Conservation (phyloP, 2,888 invertebrate species). For the Ctenicera cuprea region DNA sequence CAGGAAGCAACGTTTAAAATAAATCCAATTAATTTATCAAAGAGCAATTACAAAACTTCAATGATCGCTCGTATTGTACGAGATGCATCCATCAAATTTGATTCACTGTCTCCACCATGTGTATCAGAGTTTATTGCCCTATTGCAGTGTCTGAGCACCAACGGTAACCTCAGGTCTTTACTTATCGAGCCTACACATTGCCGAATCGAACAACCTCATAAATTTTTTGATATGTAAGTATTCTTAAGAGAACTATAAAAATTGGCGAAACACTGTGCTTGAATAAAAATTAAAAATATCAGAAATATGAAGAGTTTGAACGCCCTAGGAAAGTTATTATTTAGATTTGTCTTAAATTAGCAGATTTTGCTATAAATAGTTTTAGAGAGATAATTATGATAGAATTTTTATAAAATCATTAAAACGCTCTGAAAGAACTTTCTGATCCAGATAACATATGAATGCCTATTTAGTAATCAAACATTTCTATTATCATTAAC, state of each 20-base stretch:
- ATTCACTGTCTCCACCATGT: slow-evolving; percentile 67
- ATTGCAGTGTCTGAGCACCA: slow-evolving; percentile 66
- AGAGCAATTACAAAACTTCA: slow-evolving; percentile 66
- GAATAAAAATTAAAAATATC: no score
- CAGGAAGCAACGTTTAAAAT: slow-evolving; percentile 68
- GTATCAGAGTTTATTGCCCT: slow-evolving; percentile 68
- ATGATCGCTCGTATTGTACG: slow-evolving; percentile 67
- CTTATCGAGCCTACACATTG: slow-evolving; percentile 70
- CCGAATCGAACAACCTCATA: slow-evolving; percentile 64
- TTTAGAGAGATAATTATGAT: no score
- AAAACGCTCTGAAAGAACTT: no score
- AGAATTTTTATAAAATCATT: no score
- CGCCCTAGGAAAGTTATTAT: no score
- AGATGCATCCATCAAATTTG: slow-evolving; percentile 66
- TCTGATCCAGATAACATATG: no score
- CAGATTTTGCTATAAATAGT: no score
- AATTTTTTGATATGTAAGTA: slow-evolving; percentile 57
- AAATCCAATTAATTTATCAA: slow-evolving; percentile 64
- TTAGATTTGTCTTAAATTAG: no score
- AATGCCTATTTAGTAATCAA: no score
- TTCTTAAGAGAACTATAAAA: background rate
- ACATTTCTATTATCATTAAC: no score
- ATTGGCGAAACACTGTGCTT: no score
- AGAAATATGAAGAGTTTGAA: no score
- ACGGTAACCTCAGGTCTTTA: slow-evolving; percentile 68